phyloP scores from a whole-genome alignment of 2,113 vertebrate species.

The Labeo rohita region DNA sequence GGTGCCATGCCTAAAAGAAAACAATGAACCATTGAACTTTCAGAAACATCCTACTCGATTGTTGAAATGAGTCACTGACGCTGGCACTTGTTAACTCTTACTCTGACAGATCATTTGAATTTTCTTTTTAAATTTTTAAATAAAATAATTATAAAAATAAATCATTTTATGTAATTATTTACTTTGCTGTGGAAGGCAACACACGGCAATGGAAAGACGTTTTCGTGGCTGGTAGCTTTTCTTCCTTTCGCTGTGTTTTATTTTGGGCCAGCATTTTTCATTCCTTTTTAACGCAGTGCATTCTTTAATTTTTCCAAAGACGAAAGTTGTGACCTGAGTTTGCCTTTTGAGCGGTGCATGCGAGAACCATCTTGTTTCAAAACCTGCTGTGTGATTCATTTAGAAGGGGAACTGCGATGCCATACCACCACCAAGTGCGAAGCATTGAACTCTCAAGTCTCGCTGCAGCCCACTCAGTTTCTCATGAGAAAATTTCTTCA shows the following conservation, averaged over 20 bases:
- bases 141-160: too few relatives aligned
- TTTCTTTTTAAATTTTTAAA: not conserved
- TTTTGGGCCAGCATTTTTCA: not conserved
- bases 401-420: slow-evolving; percentile 29
- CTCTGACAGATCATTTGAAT: not conserved
- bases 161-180: not conserved
- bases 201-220: not conserved
- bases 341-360: slow-evolving; percentile 19
- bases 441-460: slow-evolving; percentile 72
- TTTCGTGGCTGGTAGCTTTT: not conserved
- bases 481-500: slow-evolving; percentile 43
- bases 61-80: slow-evolving; percentile 1
- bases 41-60: not conserved
- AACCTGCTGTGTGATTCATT: slow-evolving; percentile 54
- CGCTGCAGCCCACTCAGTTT: slow-evolving; percentile 29
- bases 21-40: slow-evolving; percentile 25
- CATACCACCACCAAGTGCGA: slow-evolving; percentile 63
- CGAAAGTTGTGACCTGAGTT: not conserved
- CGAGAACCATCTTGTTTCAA: slow-evolving; percentile 2
- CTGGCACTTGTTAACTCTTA: not conserved
- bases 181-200: not conserved
- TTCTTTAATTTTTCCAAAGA: not conserved
- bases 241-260: not conserved
- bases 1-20: not conserved
- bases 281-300: not conserved